Percentiles rank a stretch among this genome's conserved stretches.
These are phyloP conservation scores for Pao palembangensis DNA, from an alignment of 2,113 vertebrate genomes.

Conservation along the genomic window DNA sequence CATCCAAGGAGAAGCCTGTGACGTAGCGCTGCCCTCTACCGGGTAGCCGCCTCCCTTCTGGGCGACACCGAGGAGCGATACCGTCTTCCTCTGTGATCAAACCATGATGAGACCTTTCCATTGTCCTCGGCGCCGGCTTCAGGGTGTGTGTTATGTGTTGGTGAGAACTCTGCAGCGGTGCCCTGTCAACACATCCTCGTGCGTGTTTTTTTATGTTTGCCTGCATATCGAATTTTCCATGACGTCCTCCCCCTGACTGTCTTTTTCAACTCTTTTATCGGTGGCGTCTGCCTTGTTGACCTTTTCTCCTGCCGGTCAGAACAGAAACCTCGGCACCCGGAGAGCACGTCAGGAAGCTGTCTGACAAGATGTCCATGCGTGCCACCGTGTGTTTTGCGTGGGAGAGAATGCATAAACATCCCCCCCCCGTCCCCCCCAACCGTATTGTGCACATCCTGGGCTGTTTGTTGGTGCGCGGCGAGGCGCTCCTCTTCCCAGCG, in stretches of 20 bases:
- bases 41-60: too few relatives aligned
- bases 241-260: background rate
- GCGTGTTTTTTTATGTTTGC: background rate
- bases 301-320: background rate
- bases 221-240: background rate
- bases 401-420: constrained; percentile 5
- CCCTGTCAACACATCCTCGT: constrained; percentile 2
- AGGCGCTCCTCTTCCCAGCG: constrained; percentile 36
- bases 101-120: constrained; percentile 1
- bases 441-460: background rate
- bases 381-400: constrained; percentile 8
- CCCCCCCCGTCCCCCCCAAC: background rate
- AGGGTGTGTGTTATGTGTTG: constrained; percentile 11
- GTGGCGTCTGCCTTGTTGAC: constrained; percentile 17
- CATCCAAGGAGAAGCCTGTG: background rate
- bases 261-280: background rate
- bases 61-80: background rate
- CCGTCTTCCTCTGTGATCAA: background rate
- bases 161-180: background rate
- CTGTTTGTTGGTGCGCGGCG: constrained; percentile 26
- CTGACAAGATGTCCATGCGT: constrained; percentile 1
- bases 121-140: constrained; percentile 3
- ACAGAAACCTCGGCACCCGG: constrained; percentile 10
- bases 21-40: background rate
- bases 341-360: constrained; percentile 13